Evolutionary conservation across 2,113 vertebrate species (phyloP).

Genomic region (Rhinoderma darwinii): DNA sequence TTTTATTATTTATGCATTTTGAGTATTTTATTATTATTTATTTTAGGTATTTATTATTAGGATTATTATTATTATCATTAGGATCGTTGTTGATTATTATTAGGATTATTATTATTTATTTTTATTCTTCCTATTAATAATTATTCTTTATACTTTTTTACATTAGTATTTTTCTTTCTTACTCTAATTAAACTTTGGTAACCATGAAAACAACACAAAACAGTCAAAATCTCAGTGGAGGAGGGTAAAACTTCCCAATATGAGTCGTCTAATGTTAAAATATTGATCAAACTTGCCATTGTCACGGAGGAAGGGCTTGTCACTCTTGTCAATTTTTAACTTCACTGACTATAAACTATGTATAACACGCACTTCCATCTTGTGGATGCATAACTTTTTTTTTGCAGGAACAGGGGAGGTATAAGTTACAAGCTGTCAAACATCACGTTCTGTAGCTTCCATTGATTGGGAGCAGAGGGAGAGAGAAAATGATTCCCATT

Average conservation of each 20-base stretch:
- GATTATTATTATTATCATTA: no score
- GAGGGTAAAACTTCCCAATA: not conserved
- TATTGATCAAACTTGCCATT: not conserved
- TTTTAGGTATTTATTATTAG: no score
- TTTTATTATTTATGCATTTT: no score
- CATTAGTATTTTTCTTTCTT: not conserved
- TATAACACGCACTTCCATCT: conserved; percentile 1
- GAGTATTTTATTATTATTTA: no score
- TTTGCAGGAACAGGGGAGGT: conserved; percentile 1
- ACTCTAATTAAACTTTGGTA: not conserved
- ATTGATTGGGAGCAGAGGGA: conserved; percentile 41
- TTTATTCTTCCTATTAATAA: no score
- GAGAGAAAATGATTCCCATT: not conserved
- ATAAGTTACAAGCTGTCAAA: conserved; percentile 21
- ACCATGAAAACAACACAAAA: not conserved
- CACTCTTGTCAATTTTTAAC: conserved; percentile 9
- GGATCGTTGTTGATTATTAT: no score
- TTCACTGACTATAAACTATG: conserved; percentile 14
- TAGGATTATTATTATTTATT: not conserved
- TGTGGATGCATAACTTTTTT: not conserved
- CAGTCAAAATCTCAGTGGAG: not conserved
- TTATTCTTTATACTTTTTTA: not conserved
- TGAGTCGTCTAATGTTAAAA: not conserved
- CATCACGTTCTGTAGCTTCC: conserved; percentile 23
- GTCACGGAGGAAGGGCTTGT: conserved; percentile 25